These are phyloP conservation scores for Drosophila atroscutellata DNA, from an alignment of 2,888 invertebrate genomes.

Conservation along the genomic window DNA sequence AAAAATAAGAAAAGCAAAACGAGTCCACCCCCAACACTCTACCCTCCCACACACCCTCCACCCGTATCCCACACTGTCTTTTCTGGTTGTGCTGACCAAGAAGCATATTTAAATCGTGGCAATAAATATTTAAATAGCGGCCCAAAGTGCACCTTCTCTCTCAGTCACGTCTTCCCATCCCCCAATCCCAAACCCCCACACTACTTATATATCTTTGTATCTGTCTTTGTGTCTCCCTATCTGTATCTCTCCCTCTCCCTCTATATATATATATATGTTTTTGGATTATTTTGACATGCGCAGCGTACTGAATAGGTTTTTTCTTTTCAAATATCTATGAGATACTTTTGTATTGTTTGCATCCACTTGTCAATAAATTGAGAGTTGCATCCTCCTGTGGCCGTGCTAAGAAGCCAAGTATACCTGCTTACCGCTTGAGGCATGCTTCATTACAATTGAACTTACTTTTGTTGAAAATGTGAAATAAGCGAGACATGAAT, in stretches of 20 bases:
- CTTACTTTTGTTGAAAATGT: not conserved
- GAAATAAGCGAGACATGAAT: not conserved
- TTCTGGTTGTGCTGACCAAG: constrained; percentile 1
- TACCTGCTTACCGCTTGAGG: not conserved
- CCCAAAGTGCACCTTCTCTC: not conserved
- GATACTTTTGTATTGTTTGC: constrained; percentile 20
- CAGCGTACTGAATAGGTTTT: constrained; percentile 3
- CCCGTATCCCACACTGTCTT: not conserved
- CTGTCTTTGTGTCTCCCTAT: not conserved
- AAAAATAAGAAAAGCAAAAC: constrained; percentile 55
- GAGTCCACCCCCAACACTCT: not conserved
- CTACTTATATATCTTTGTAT: not conserved
- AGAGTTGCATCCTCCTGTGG: not conserved
- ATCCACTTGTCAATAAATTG: constrained; percentile 19
- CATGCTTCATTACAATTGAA: not conserved
- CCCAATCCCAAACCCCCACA: not conserved
- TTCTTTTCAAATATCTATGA: constrained; percentile 18
- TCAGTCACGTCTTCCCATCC: not conserved
- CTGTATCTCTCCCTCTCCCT: not conserved
- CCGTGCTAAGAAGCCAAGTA: not conserved
- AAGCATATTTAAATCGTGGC: constrained; percentile 41
- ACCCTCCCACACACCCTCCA: not conserved
- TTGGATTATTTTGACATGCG: not conserved
- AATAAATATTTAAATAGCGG: constrained; percentile 48
- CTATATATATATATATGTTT: not conserved